A percentile compares a stretch with the other conserved stretches of the same genome.
Evolutionary conservation across 2,797 vertebrate species (phyloP).

Genomic region (Pristis pectinata): DNA sequence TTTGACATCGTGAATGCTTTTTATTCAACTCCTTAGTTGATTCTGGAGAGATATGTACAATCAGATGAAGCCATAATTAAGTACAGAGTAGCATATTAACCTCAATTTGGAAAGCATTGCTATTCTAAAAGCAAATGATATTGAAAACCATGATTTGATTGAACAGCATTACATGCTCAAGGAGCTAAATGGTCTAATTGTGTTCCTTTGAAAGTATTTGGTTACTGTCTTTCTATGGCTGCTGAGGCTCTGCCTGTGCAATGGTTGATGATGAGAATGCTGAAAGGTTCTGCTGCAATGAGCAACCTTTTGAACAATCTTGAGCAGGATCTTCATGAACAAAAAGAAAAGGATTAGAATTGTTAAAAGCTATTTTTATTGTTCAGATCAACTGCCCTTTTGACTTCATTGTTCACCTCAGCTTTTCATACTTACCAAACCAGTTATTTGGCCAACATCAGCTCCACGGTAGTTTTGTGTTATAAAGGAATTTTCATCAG

Average conservation of each 20-base stretch:
- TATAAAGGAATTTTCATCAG: background rate
- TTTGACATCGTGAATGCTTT: background rate
- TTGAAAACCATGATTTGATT: background rate
- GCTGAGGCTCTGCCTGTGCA: background rate
- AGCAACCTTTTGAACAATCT: background rate
- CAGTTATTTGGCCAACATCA: background rate
- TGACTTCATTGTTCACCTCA: background rate
- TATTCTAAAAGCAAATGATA: background rate
- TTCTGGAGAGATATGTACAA: background rate
- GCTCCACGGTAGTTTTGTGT: too few species aligned
- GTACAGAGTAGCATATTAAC: background rate
- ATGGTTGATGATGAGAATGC: background rate
- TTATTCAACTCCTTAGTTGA: background rate
- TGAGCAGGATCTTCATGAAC: background rate
- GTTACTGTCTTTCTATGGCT: background rate
- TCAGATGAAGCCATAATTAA: background rate
- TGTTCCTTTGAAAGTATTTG: background rate
- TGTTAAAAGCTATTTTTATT: background rate
- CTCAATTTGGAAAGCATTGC: background rate
- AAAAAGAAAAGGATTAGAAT: background rate
- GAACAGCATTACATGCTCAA: background rate
- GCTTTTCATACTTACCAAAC: background rate
- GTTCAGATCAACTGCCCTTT: background rate
- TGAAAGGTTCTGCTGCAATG: background rate
- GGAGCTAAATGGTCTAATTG: background rate